phyloP scores from a whole-genome alignment of 1,140 invertebrate species.

The Campoletis sonorensis region DNA sequence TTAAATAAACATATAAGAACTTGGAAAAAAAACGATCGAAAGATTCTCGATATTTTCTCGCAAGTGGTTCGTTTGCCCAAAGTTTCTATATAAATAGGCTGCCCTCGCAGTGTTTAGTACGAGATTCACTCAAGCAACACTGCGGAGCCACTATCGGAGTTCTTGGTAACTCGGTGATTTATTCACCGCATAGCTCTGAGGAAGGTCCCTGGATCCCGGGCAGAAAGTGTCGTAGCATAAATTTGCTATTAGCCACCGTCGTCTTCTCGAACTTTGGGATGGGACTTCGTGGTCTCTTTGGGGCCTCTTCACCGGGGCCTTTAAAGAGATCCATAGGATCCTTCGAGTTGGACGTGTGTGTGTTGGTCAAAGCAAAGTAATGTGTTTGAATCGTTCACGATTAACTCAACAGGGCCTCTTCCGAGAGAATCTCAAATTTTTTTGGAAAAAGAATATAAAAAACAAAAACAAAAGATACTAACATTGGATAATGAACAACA shows the following conservation, averaged over 20 bases:
- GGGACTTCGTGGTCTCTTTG: constrained; percentile 52
- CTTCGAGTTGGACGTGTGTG: constrained; percentile 58
- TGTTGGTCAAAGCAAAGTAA: constrained; percentile 68
- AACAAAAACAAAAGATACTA: too few relatives aligned
- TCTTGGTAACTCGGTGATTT: constrained; percentile 55
- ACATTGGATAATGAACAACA: too few relatives aligned
- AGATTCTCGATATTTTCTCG: constrained; percentile 54
- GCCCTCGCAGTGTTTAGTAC: rapidly evolving
- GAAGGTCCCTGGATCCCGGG: constrained; percentile 66
- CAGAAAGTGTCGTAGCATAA: constrained; percentile 63
- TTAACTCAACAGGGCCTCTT: constrained; percentile 65
- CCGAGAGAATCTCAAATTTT: constrained; percentile 58
- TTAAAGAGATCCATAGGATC: constrained; percentile 55
- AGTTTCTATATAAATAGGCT: constrained; percentile 19
- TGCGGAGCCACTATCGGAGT: constrained; percentile 63
- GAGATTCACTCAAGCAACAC: constrained; percentile 61
- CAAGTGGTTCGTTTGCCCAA: constrained; percentile 3
- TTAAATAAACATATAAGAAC: neutral
- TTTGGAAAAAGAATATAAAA: neutral
- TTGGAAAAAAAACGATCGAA: constrained; percentile 9
- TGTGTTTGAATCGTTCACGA: constrained; percentile 54
- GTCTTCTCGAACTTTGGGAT: constrained; percentile 50
- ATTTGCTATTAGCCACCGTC: constrained; percentile 57
- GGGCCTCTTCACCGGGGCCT: neutral
- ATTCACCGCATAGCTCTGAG: constrained; percentile 61